These are phyloP conservation scores for Saccopteryx bilineata DNA, from an alignment of 2,113 vertebrate species.

Conservation along the genomic window DNA sequence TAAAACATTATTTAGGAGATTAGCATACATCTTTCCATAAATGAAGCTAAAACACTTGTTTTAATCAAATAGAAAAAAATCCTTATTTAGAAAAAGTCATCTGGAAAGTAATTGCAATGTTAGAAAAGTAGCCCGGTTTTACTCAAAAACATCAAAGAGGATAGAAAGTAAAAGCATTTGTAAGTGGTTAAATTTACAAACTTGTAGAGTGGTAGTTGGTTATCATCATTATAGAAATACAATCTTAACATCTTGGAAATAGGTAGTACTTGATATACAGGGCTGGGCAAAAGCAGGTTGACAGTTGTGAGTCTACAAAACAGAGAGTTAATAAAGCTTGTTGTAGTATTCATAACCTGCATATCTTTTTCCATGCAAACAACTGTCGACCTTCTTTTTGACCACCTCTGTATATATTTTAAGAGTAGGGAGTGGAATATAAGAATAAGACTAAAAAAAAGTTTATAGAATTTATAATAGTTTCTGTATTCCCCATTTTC, in stretches of 20 bases:
- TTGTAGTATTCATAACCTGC: no score
- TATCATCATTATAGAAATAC: not conserved
- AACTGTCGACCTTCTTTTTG: no score
- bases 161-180: not conserved
- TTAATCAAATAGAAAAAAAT: not conserved
- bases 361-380: no score
- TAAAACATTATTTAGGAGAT: not conserved
- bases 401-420: not conserved
- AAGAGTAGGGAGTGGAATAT: not conserved
- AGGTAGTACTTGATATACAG: not conserved
- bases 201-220: not conserved
- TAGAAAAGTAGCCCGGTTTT: not conserved
- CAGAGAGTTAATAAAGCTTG: no score
- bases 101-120: not conserved
- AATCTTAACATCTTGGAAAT: not conserved
- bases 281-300: no score
- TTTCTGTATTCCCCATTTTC: not conserved
- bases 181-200: not conserved
- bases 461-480: not conserved
- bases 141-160: not conserved
- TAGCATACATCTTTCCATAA: not conserved
- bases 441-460: not conserved
- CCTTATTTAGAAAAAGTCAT: not conserved
- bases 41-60: not conserved
- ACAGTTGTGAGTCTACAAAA: no score